Percentiles rank a stretch among this genome's conserved stretches.
These are phyloP conservation scores for Poecilobothrus nobilitatus DNA, from an alignment of 2,888 invertebrate species.

Conservation along the genomic window DNA sequence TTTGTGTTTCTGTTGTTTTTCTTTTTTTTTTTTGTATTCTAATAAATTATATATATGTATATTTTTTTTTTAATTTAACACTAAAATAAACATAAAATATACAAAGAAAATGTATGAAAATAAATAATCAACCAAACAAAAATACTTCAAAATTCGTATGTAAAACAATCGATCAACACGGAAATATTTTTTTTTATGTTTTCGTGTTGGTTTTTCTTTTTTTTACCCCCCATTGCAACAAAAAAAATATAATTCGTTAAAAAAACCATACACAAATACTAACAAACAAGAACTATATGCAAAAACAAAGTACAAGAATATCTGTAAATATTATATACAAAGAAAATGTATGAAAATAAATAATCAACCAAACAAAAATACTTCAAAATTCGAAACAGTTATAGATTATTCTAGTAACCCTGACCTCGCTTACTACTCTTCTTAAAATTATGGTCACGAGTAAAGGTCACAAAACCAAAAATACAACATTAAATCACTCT, in stretches of 20 bases:
- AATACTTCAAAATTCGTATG: not conserved
- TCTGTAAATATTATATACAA: too few relatives aligned
- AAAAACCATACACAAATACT: too few relatives aligned
- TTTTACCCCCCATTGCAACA: not conserved
- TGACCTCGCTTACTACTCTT: not conserved
- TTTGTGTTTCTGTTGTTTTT: too few relatives aligned
- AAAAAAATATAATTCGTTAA: not conserved
- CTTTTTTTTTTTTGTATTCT: not conserved
- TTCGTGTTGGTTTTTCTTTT: not conserved
- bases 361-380: not conserved
- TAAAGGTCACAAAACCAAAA: slow-evolving; percentile 4
- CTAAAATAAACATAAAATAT: too few relatives aligned
- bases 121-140: not conserved
- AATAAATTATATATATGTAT: not conserved
- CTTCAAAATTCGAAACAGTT: not conserved
- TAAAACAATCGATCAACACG: not conserved
- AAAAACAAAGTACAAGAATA: not conserved
- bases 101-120: too few relatives aligned
- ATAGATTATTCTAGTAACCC: not conserved
- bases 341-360: too few relatives aligned
- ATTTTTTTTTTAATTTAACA: too few relatives aligned
- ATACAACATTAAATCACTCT: slow-evolving; percentile 2
- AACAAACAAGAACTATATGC: not conserved
- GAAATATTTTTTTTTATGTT: not conserved
- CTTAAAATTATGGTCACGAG: not conserved